These are phyloP conservation scores for Dinothrombium tinctorium DNA, from an alignment of 1,140 invertebrate species.

Conservation along the genomic window DNA sequence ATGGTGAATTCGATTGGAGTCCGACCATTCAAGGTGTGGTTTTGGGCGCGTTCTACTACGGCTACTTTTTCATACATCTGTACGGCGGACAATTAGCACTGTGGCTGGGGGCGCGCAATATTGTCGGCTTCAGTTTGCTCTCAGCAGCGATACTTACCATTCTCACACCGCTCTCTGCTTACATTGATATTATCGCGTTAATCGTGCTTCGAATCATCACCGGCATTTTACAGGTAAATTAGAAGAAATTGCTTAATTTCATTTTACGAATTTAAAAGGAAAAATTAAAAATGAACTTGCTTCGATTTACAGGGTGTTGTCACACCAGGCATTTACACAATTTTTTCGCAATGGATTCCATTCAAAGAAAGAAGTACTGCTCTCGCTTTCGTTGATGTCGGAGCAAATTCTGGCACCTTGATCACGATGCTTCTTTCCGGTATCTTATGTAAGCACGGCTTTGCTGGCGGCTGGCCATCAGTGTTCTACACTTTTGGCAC, in stretches of 20 bases:
- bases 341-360: constrained; percentile 1
- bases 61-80: constrained; percentile 52
- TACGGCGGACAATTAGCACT: background rate
- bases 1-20: constrained; percentile 20
- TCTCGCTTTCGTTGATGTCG: background rate
- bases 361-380: background rate
- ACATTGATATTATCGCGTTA: background rate
- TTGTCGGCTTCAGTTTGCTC: background rate
- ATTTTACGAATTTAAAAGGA: too few relatives aligned
- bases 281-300: too few relatives aligned
- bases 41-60: constrained; percentile 61
- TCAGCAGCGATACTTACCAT: background rate
- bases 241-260: too few relatives aligned
- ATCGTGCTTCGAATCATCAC: background rate
- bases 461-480: constrained; percentile 35
- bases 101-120: background rate
- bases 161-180: background rate
- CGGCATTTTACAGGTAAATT: background rate
- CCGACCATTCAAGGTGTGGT: constrained; percentile 41
- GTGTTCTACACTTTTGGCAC: constrained; percentile 41
- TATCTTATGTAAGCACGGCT: constrained; percentile 22
- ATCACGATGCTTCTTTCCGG: background rate
- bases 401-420: background rate
- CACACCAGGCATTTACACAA: background rate
- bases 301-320: too few relatives aligned